phyloP scores from a whole-genome alignment of 2,797 vertebrate genomes.

The Amblyopsis hoosieri region DNA sequence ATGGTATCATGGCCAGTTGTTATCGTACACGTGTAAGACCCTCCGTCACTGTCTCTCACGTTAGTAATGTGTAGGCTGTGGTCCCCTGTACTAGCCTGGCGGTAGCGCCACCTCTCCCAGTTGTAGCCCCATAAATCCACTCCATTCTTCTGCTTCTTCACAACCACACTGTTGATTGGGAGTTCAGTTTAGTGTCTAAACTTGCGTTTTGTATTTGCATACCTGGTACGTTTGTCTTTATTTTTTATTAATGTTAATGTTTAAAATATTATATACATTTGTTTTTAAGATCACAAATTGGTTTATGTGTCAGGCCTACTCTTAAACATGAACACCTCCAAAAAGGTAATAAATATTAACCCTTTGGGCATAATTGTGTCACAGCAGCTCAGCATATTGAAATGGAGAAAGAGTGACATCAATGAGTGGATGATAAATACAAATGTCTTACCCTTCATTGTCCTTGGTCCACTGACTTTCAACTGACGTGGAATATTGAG shows the following conservation, averaged over 20 bases:
- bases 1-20: rapidly evolving
- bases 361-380: neutral
- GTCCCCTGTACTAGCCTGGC: conserved; percentile 41
- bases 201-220: neutral
- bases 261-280: no score
- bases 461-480: conserved; percentile 53
- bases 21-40: conserved; percentile 65
- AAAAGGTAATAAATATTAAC: no score
- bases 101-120: conserved; percentile 43
- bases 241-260: no score
- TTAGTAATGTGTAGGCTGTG: conserved; percentile 68
- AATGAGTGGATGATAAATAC: no score
- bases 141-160: conserved; percentile 70
- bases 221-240: neutral
- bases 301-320: no score
- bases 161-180: conserved; percentile 66
- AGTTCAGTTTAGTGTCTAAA: neutral
- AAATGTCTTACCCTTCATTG: conserved; percentile 44
- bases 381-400: conserved; percentile 19
- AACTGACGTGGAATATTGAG: rapidly evolving
- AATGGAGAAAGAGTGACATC: no score
- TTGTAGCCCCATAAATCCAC: conserved; percentile 57
- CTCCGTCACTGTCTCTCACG: conserved; percentile 61
- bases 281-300: no score
- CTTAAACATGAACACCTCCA: no score